These are phyloP conservation scores for Calyptomena viridis DNA, from an alignment of 2,113 vertebrate species.

Conservation along the genomic window DNA sequence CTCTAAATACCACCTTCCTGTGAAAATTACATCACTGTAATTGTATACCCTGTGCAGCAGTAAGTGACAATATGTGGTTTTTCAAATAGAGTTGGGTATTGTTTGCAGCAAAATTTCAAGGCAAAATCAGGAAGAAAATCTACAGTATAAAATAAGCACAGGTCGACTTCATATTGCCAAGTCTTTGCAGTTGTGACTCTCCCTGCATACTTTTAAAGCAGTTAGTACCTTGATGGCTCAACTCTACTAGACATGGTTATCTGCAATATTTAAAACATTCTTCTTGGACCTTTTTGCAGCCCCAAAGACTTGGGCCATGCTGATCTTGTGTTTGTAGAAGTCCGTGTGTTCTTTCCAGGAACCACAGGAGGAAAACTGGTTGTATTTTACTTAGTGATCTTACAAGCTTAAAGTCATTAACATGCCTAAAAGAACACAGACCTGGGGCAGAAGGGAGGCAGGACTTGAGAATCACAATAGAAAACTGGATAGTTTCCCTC, in stretches of 20 bases:
- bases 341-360: neutral
- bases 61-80: neutral
- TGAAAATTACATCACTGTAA: neutral
- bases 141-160: neutral
- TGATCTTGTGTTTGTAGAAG: neutral
- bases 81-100: neutral
- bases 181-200: neutral
- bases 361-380: neutral
- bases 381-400: neutral
- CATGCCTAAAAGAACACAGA: neutral
- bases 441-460: neutral
- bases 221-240: neutral
- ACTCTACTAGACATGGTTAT: neutral
- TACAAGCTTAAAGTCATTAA: neutral
- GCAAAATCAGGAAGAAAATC: neutral
- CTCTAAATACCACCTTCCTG: neutral
- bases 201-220: neutral
- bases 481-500: neutral
- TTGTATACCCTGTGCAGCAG: neutral
- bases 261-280: neutral
- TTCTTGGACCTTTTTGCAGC: neutral
- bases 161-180: neutral
- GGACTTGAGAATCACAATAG: neutral
- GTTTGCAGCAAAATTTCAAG: neutral
- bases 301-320: neutral